These are phyloP conservation scores for Physocephala rufipes DNA, from an alignment of 2,888 invertebrate genomes.

Conservation along the genomic window DNA sequence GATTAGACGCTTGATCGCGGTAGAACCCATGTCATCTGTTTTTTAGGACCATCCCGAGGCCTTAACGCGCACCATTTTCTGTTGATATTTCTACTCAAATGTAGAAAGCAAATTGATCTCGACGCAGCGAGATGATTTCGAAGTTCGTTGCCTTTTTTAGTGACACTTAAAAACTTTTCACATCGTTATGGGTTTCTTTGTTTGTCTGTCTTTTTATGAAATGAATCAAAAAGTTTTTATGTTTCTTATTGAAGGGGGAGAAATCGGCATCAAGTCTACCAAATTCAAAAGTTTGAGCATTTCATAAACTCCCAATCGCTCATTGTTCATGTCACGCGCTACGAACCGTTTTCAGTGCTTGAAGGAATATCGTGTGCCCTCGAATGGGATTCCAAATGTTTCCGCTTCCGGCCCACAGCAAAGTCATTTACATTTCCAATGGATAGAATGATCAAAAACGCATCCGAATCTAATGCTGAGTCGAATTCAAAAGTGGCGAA, in stretches of 20 bases:
- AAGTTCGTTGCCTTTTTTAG: conserved; percentile 47
- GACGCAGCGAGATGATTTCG: background rate
- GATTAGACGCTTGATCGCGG: too few species aligned
- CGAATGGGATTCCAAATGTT: background rate
- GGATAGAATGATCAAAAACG: conserved; percentile 25
- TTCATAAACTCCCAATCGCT: conserved; percentile 58
- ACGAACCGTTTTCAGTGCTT: conserved; percentile 16
- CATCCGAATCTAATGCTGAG: conserved; percentile 23
- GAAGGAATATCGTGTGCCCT: background rate
- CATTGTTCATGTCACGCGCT: conserved; percentile 44
- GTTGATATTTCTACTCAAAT: too few species aligned
- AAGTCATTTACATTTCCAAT: conserved; percentile 30
- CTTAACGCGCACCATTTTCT: too few species aligned
- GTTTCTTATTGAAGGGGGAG: conserved; percentile 48
- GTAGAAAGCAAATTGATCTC: background rate
- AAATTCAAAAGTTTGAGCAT: conserved; percentile 50
- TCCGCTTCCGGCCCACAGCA: conserved; percentile 17
- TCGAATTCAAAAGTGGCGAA: background rate
- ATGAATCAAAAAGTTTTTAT: conserved; percentile 18
- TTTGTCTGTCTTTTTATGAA: conserved; percentile 25
- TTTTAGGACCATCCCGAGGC: too few species aligned
- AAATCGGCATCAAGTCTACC: conserved; percentile 61
- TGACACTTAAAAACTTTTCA: conserved; percentile 56
- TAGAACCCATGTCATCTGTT: too few species aligned
- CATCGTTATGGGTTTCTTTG: conserved; percentile 55